Conservation (phyloP, 2,797 vertebrate species). For the Phrynocephalus vlangalii region DNA sequence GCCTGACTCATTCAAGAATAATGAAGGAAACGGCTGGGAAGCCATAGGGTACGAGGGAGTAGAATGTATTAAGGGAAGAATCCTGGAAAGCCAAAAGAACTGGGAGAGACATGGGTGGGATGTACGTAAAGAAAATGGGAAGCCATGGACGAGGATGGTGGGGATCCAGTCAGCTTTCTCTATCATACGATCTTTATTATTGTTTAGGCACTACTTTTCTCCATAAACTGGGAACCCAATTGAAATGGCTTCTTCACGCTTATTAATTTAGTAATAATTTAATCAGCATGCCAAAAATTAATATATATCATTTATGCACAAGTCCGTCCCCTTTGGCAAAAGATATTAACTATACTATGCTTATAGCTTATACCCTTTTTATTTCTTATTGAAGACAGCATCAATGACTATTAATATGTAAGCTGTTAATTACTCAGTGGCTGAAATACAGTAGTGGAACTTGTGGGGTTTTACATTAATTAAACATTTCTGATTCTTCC, state of each 20-base stretch:
- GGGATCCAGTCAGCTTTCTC: too few relatives aligned
- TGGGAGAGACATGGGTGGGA: neutral
- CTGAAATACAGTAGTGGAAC: neutral
- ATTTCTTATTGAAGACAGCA: neutral
- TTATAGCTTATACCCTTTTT: neutral
- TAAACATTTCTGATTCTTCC: neutral
- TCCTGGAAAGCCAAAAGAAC: neutral
- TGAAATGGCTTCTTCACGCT: too few relatives aligned
- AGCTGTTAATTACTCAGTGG: neutral
- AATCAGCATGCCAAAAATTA: too few relatives aligned
- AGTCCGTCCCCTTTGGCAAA: neutral
- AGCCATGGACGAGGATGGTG: neutral
- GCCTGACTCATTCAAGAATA: conserved; percentile 1
- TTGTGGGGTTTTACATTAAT: neutral
- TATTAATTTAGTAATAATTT: too few relatives aligned
- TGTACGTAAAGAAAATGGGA: neutral
- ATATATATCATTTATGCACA: too few relatives aligned
- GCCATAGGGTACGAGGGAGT: neutral
- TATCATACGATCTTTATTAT: too few relatives aligned
- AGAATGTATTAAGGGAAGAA: conserved; percentile 9
- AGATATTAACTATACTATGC: neutral
- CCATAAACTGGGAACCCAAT: too few relatives aligned
- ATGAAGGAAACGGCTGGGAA: neutral
- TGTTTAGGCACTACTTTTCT: too few relatives aligned
- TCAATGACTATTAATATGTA: neutral